These are phyloP conservation scores for Portevinia maculata DNA, from an alignment of 2,888 invertebrate species.

Conservation along the genomic window DNA sequence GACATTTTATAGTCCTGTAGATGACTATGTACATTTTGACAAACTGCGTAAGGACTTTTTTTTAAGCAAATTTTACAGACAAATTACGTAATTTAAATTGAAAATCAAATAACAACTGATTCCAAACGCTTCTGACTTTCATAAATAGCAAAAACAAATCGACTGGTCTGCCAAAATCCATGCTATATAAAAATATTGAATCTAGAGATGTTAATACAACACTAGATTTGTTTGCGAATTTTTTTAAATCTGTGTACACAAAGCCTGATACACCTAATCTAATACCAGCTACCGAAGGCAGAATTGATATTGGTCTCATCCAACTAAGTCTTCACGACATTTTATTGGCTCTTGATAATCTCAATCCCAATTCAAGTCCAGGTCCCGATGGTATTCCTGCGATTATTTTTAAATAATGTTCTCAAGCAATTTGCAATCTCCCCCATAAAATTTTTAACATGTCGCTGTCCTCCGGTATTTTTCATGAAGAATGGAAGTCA, in stretches of 20 bases:
- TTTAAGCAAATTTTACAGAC: not conserved
- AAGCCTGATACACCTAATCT: not conserved
- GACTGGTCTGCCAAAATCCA: slow-evolving; percentile 7
- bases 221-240: not conserved
- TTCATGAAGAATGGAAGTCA: too few species aligned
- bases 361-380: not conserved
- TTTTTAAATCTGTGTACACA: slow-evolving; percentile 12
- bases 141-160: slow-evolving; percentile 15
- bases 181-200: slow-evolving; percentile 2
- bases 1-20: not conserved
- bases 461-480: too few species aligned
- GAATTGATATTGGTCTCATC: slow-evolving; percentile 3
- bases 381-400: not conserved
- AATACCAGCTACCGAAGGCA: not conserved
- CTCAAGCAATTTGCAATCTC: too few species aligned
- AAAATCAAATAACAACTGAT: slow-evolving; percentile 14
- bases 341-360: not conserved
- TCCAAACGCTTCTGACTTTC: slow-evolving; percentile 16
- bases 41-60: not conserved
- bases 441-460: too few species aligned
- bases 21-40: not conserved
- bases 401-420: too few species aligned
- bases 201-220: slow-evolving; percentile 11
- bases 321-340: not conserved
- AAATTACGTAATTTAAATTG: slow-evolving; percentile 6